Evolutionary conservation across 2,888 invertebrate species (phyloP).

Genomic region (Elysia crispata): DNA sequence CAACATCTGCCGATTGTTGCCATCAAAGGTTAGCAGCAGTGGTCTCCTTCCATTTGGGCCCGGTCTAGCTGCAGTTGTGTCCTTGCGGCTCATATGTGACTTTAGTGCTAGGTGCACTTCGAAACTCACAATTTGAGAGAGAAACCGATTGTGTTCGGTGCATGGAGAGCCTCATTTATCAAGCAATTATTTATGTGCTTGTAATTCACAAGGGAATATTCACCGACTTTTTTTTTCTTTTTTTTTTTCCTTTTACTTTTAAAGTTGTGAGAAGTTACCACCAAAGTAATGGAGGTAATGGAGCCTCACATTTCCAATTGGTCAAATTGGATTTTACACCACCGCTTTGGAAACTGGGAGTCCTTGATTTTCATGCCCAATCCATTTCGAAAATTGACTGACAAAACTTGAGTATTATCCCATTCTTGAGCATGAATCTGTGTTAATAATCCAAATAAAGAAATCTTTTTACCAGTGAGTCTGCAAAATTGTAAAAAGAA

Average conservation of each 20-base stretch:
- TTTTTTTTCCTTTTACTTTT: neutral
- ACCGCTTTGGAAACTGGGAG: neutral
- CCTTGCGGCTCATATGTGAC: conserved; percentile 57
- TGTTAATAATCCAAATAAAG: too few species aligned
- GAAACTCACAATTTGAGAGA: conserved; percentile 20
- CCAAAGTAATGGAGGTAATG: conserved; percentile 7
- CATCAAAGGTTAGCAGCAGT: conserved; percentile 64
- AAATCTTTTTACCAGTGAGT: too few species aligned
- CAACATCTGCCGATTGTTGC: conserved; percentile 70
- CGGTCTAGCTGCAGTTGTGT: conserved; percentile 40
- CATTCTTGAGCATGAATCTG: too few species aligned
- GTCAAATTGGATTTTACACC: neutral
- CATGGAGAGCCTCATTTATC: conserved; percentile 38
- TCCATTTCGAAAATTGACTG: too few species aligned
- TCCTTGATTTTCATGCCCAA: neutral
- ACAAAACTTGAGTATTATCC: too few species aligned
- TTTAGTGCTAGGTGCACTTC: neutral
- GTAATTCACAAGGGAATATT: neutral
- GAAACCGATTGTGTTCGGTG: conserved; percentile 13
- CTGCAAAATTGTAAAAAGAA: too few species aligned
- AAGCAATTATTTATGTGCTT: neutral
- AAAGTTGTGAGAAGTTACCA: neutral
- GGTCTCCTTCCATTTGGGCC: conserved; percentile 56
- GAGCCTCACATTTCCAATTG: neutral
- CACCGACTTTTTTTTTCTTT: too few species aligned